These are phyloP conservation scores for Paramormyrops kingsleyae DNA, from an alignment of 2,113 vertebrate species.

Conservation along the genomic window DNA sequence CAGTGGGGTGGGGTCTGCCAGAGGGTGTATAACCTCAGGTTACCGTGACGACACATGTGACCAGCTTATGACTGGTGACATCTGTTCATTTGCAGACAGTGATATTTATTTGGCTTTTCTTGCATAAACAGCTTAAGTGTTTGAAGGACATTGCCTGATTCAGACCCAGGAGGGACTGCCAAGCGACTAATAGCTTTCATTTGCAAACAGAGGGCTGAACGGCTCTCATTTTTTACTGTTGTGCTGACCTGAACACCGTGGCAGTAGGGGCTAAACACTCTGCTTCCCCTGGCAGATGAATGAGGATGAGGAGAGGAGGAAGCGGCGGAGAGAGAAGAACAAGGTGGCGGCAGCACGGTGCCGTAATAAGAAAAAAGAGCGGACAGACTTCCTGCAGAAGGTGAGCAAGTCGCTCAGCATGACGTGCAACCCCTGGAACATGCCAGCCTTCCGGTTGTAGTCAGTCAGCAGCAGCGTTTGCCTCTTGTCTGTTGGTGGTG, in stretches of 20 bases:
- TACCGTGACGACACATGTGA: not conserved
- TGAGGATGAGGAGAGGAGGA: conserved; percentile 86
- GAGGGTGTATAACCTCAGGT: not conserved
- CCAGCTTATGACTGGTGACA: not conserved
- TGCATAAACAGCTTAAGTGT: not conserved
- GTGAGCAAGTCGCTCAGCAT: conserved; percentile 52
- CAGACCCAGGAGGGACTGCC: not conserved
- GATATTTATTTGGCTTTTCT: not conserved
- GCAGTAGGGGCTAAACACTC: not conserved
- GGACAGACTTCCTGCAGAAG: conserved; percentile 90
- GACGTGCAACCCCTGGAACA: not conserved
- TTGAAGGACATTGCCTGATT: not conserved
- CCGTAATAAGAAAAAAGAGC: conserved; percentile 96
- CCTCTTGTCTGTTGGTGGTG: not conserved
- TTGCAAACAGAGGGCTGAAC: not conserved
- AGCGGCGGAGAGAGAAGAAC: conserved; percentile 92
- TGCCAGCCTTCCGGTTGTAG: not conserved
- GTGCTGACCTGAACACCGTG: not conserved
- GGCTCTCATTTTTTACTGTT: not conserved
- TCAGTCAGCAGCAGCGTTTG: not conserved
- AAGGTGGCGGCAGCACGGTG: conserved; percentile 91
- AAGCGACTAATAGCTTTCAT: not conserved
- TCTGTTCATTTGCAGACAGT: not conserved
- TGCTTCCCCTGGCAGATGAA: conserved; percentile 64
- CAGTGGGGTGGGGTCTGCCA: not conserved